Percentiles rank a stretch among this genome's conserved stretches.
These are phyloP conservation scores for Danio albolineatus DNA, from an alignment of 2,797 vertebrate genomes.

Conservation along the genomic window DNA sequence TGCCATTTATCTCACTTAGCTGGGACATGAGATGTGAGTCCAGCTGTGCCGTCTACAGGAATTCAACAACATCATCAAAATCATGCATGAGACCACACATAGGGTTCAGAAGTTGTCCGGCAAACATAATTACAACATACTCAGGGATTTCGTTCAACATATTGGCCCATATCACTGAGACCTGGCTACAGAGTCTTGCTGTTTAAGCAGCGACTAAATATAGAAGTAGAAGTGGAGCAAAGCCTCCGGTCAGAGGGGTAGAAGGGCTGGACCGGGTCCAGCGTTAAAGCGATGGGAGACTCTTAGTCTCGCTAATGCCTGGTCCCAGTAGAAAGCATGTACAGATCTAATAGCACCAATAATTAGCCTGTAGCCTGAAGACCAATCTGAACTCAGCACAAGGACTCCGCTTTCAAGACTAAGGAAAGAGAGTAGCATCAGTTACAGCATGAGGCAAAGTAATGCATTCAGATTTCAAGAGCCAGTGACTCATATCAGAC, in stretches of 20 bases:
- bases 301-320: constrained; percentile 58
- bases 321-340: constrained; percentile 55
- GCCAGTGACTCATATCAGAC: background rate
- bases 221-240: constrained; percentile 68
- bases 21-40: constrained; percentile 31
- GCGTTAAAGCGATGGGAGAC: constrained; percentile 41
- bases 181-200: constrained; percentile 58
- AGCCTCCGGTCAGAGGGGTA: constrained; percentile 68
- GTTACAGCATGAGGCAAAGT: background rate
- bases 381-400: constrained; percentile 16
- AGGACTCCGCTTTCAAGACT: background rate
- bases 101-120: constrained; percentile 6
- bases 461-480: background rate
- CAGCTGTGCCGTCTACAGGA: constrained; percentile 18
- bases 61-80: constrained; percentile 30
- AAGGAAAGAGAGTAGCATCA: background rate
- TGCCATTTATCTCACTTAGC: constrained; percentile 57
- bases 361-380: constrained; percentile 55
- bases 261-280: constrained; percentile 67
- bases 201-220: constrained; percentile 58
- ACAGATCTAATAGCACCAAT: constrained; percentile 47
- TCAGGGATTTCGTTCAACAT: constrained; percentile 48
- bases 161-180: constrained; percentile 52
- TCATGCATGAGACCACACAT: background rate
- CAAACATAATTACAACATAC: constrained; percentile 17